phyloP scores from a whole-genome alignment of 2,113 vertebrate genomes.

The Engystomops pustulosus region DNA sequence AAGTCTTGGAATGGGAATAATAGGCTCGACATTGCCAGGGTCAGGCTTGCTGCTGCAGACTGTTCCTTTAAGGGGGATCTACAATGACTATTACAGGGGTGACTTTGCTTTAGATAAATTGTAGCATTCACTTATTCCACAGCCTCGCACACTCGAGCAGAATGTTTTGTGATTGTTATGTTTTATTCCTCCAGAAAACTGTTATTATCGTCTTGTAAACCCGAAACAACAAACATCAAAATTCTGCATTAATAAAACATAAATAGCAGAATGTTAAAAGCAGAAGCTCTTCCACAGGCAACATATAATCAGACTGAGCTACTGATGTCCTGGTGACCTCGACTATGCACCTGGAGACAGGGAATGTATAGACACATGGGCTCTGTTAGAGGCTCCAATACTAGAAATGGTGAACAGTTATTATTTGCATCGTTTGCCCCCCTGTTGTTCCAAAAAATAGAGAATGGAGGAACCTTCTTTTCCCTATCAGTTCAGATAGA shows the following conservation, averaged over 20 bases:
- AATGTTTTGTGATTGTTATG: not conserved
- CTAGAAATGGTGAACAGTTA: too few relatives aligned
- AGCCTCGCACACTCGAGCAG: not conserved
- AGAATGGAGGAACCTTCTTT: too few relatives aligned
- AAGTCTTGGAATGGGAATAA: too few relatives aligned
- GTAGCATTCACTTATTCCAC: not conserved
- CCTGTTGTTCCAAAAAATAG: too few relatives aligned
- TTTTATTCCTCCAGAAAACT: not conserved
- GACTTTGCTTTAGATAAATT: not conserved
- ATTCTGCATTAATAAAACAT: conserved; percentile 1
- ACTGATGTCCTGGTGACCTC: not conserved
- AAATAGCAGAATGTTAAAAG: not conserved
- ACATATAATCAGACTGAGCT: not conserved
- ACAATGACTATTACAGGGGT: not conserved
- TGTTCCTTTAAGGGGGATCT: not conserved
- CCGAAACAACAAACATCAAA: not conserved
- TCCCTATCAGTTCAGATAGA: too few relatives aligned
- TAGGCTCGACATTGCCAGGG: too few relatives aligned
- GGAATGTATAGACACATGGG: not conserved
- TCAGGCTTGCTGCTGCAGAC: too few relatives aligned
- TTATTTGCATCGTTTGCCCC: too few relatives aligned
- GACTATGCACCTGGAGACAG: not conserved
- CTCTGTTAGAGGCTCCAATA: too few relatives aligned
- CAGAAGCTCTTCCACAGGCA: not conserved
- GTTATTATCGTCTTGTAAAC: not conserved